Percentiles rank a stretch among this genome's conserved stretches.
Evolutionary conservation across 2,888 invertebrate genomes (phyloP).

Genomic region (Ecliptopera silaceata): DNA sequence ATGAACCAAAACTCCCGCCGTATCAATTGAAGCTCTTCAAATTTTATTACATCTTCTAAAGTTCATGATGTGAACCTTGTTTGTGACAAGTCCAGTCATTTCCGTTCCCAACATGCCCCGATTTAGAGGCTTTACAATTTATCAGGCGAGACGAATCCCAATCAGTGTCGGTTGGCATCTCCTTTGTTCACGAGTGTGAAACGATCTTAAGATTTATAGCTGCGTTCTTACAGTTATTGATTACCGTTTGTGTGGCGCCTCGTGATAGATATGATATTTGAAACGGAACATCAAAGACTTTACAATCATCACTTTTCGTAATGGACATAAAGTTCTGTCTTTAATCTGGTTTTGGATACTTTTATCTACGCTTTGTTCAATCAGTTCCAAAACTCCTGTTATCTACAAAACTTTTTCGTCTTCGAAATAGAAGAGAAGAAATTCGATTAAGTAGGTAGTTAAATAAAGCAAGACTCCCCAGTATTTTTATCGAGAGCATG

Average conservation of each 20-base stretch:
- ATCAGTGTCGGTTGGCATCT: slow-evolving; percentile 54
- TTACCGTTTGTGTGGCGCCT: slow-evolving; percentile 15
- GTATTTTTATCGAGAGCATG: background rate
- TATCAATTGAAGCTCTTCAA: slow-evolving; percentile 9
- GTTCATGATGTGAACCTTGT: slow-evolving; percentile 18
- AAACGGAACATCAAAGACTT: slow-evolving; percentile 7
- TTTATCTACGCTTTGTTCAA: background rate
- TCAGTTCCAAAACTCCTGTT: background rate
- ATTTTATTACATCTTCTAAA: slow-evolving; percentile 14
- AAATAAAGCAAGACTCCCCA: background rate
- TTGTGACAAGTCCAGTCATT: slow-evolving; percentile 47
- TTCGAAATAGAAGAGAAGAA: background rate
- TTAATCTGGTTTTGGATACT: background rate
- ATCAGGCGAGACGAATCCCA: slow-evolving; percentile 60
- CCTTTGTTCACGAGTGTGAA: slow-evolving; percentile 43
- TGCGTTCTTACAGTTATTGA: slow-evolving; percentile 27
- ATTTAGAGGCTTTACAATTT: slow-evolving; percentile 61
- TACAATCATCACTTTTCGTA: background rate
- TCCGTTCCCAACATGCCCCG: slow-evolving; percentile 55
- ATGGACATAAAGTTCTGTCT: background rate
- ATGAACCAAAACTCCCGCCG: background rate
- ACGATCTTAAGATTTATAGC: slow-evolving; percentile 34
- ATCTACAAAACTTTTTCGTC: background rate
- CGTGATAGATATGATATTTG: slow-evolving; percentile 5
- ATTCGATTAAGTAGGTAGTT: background rate